Conservation (phyloP, 37 sponge, comb jelly and placozoan species). For the Dysidea cf. avara region DNA sequence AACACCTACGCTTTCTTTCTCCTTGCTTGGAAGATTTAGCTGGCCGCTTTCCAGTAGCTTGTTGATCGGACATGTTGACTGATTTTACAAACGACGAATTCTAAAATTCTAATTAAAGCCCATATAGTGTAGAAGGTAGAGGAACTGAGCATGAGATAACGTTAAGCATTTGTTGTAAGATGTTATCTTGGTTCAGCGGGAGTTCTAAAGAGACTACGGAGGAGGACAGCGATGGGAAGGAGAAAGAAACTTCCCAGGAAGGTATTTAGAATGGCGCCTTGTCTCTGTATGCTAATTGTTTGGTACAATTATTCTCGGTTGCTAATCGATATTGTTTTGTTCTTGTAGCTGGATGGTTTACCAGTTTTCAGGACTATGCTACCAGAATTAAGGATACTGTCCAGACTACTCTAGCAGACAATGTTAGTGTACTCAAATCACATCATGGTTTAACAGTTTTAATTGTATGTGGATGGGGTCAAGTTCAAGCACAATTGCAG, state of each 20-base stretch:
- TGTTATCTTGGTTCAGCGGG: conserved; percentile 3
- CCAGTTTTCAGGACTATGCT: conserved; percentile 48
- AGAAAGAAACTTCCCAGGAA: conserved; percentile 12
- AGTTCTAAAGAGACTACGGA: conserved; percentile 15
- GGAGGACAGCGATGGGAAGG: conserved; percentile 21
- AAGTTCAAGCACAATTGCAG: too few relatives aligned
- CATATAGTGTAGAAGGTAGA: background rate
- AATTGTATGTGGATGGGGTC: too few relatives aligned
- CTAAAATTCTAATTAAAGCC: background rate
- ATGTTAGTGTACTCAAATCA: too few relatives aligned
- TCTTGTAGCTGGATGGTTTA: background rate
- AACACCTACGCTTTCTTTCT: too few relatives aligned
- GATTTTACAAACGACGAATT: background rate
- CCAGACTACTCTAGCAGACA: too few relatives aligned
- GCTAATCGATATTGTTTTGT: background rate
- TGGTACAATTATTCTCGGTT: background rate
- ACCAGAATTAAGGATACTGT: conserved; percentile 44
- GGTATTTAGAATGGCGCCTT: background rate
- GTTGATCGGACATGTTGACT: too few relatives aligned
- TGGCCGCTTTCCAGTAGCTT: too few relatives aligned
- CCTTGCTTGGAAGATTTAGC: too few relatives aligned
- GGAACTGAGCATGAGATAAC: background rate
- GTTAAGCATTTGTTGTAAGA: background rate
- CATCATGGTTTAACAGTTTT: too few relatives aligned
- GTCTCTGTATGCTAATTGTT: background rate